Conservation (phyloP, 1,140 invertebrate species). For the Trichoplusia ni region DNA sequence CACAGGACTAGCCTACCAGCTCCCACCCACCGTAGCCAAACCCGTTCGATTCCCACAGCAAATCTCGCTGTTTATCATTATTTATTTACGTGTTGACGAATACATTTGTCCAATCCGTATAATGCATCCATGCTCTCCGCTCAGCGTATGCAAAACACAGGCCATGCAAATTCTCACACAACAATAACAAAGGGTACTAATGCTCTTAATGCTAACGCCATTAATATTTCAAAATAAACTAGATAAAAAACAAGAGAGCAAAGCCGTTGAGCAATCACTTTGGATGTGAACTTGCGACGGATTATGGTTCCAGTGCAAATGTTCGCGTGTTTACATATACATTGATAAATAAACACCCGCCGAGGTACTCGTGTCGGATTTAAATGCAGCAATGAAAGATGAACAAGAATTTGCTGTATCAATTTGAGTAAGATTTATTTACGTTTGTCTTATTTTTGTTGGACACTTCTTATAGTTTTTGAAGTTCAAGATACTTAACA, state of each 20-base stretch:
- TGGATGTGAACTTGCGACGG: slow-evolving; percentile 47
- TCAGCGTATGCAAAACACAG: slow-evolving; percentile 15
- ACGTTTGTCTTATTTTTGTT: no score
- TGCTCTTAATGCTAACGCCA: slow-evolving; percentile 69
- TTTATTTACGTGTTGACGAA: slow-evolving; percentile 74
- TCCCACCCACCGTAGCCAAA: not conserved
- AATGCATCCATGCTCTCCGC: slow-evolving; percentile 42
- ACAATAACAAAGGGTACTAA: slow-evolving; percentile 72
- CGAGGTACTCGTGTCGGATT: no score
- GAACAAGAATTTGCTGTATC: no score
- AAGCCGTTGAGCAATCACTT: slow-evolving; percentile 13
- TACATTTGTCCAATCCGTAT: slow-evolving; percentile 50
- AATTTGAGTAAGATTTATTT: no score
- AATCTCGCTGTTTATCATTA: slow-evolving; percentile 66
- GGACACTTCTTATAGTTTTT: no score
- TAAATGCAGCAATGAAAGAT: no score
- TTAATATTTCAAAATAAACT: slow-evolving; percentile 76
- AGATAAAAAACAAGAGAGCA: slow-evolving; percentile 61
- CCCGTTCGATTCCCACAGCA: slow-evolving; percentile 14
- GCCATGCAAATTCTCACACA: slow-evolving; percentile 62
- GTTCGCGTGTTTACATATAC: not conserved
- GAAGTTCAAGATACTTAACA: no score
- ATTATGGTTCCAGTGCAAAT: slow-evolving; percentile 1
- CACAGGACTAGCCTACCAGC: not conserved
- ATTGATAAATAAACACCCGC: no score